Base-by-base conservation (phyloP, 2,888 invertebrate species). In the Ctenicera cuprea region DNA sequence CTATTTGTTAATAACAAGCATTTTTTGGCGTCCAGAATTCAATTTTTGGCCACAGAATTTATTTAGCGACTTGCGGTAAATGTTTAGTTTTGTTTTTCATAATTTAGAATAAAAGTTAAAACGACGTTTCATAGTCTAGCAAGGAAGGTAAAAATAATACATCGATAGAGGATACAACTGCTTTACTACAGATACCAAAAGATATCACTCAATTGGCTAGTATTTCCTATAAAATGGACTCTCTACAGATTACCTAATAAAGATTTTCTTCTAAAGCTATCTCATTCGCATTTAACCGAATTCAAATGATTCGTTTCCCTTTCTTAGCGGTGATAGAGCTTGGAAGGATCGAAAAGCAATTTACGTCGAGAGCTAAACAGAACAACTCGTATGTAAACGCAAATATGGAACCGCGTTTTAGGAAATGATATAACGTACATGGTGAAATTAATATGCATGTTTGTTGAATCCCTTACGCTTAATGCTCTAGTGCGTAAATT, bases 401-500 rank as follows among this genome's bases (percentile, higher is more conserved):
- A 38, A 59, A 59, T 59, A 38, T 38, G 59, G 38, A 59, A 12
- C 38, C 4, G 18, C 59, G 38, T 59, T 59, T 54, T 59, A 59
- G 59, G 59, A 59, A 59, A 59, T 20, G 20, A 7, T 22, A 22
- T 14, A 62, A 26, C 14, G 45, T 62, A 62, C 45, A 62, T 45
- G 30, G 12, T 62, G 43, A 62, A 62, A 62, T 62, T 62, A 62
- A 62, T 62, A 62, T 62, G 62, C 45, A 62, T 26, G 62, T 62
- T 62, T 45, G 59, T 7, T 38, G 59, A 59, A 59, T 59, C 59
- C 59, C 59, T 59, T 59, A 59, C 59, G 59, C 62, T 62, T 62
- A 43, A 62, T 62, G 62, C 62, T 45, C 45, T 62, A 62, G 30
- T 62, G 62, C 62, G 62, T 45, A 45, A 62, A 62, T 62, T 62